Conservation (phyloP, 2,113 vertebrate species). For the Cyphomyrus discorhynchus region DNA sequence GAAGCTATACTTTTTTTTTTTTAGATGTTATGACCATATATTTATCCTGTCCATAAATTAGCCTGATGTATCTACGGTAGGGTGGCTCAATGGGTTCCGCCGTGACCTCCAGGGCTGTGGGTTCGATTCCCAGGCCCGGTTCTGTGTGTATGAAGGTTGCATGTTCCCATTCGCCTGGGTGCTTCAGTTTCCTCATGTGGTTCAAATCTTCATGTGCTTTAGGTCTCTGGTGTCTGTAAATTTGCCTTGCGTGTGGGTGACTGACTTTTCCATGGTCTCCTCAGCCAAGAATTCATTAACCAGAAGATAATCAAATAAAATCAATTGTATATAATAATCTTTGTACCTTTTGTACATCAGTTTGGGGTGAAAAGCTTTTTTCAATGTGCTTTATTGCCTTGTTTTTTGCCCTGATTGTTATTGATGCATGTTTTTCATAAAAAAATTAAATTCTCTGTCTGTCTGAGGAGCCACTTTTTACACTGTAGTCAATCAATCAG, state of each 20-base stretch:
- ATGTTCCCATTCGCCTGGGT: background rate
- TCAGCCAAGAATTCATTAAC: background rate
- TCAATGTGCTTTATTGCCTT: too few species aligned
- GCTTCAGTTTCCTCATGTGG: background rate
- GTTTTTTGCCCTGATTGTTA: too few species aligned
- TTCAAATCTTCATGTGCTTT: background rate
- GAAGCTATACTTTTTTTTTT: background rate
- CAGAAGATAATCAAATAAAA: background rate
- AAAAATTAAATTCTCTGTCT: background rate
- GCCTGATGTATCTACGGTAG: background rate
- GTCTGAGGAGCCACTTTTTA: background rate
- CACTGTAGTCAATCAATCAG: background rate
- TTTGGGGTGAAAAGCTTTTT: too few species aligned
- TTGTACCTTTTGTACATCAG: too few species aligned
- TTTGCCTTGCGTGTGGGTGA: background rate
- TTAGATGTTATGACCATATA: background rate
- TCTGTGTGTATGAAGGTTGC: background rate
- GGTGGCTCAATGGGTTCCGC: background rate
- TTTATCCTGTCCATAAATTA: background rate
- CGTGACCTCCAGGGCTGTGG: background rate
- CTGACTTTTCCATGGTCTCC: background rate
- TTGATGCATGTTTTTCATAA: too few species aligned
- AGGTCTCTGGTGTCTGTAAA: background rate
- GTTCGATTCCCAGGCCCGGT: background rate
- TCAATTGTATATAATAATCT: background rate